Base-by-base conservation (phyloP, 2,797 vertebrate genomes). In the Semotilus atromaculatus region DNA sequence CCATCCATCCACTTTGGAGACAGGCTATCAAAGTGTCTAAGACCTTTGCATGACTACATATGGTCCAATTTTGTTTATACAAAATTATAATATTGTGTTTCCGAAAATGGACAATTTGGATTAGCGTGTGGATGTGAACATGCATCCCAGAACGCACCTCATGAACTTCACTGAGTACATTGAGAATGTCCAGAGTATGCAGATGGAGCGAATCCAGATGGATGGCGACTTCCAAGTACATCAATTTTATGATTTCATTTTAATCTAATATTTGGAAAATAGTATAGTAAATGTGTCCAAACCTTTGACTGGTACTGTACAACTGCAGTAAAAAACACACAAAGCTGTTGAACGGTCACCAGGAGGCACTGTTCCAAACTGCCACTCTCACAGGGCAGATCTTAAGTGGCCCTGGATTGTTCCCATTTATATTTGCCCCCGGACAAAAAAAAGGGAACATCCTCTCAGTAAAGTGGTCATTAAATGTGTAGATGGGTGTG, bases 391-490 rank as follows among this genome's bases (percentile, higher is more conserved):
- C 93, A 0, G 93, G 93, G 88, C 93, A 96, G 90, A 96, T 94
- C 88, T 93, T 93, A 7, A 96, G 92, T 0, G 95, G 94, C 1
- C 90, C 91, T 53, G 93, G 92, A 90, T 96, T 96, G 74, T 92
- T 95, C 29, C 94, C 91, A 0, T 95, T 95, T 80, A 96, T 93
- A 90, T 96, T 96, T 43, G 95, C 94, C 4, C 95, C 95, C 0
- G 95, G 95, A 88, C 95, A 96, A 91, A 96, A 95, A 89, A 96
- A 96, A 6, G 95, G 95, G 87, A 91, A 95, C 92, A 96, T 92
- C 88, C 83, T 95, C 84, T 95, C 93, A 3, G 92, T 94, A 86
- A 96, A 96, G 83, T 87, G 84, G 84, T 90, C 93, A 0, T 16
- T 87, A 87, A 96, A 96, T 79, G 94, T 93, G 93, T 95, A 95